Evolutionary conservation across 2,113 vertebrate genomes (phyloP), one percentile per base, ranked within the genome.

Genomic region (Proterorhinus semilunaris): DNA sequence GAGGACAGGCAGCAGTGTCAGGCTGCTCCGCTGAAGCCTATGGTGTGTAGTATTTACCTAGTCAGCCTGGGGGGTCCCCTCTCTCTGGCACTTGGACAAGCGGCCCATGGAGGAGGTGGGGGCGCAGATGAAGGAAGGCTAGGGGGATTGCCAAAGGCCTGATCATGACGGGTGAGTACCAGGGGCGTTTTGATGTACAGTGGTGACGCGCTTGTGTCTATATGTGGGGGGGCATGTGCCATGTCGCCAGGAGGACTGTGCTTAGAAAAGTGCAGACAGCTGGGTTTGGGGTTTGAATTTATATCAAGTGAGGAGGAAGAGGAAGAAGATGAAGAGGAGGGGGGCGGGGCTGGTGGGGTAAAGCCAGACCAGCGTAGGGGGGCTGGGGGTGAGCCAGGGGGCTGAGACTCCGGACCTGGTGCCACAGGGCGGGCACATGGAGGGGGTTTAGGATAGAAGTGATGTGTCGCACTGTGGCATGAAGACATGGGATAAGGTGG

Each of bases 11-110:
- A 86, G 82, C 85, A 89, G 83, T 66, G 64, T 83, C 52, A 83
- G 79, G 85, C 74, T 76, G 81, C 80, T 81, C 69, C 80, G 73
- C 84, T 78, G 78, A 78, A 71, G 80, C 83, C 76, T 51, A 74
- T 66, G 85, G 84, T 88, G 87, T 89, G 90, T 87, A 83, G 88
- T 92, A 94, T 91, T 95, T 95, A 95, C 94, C 94, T 95, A 95
- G 92, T 92, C 90, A 94, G 93, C 90, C 91, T 92, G 90, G 93
- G 91, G 93, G 92, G 91, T 94, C 94, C 93, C 93, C 92, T 92
- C 85, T 95, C 94, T 88, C 94, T 88, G 91, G 86, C 88, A 91
- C 94, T 93, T 83, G 92, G 91, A 91, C 93, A 94, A 93, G 93
- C 90, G 85, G 92, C 93, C 94, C 94, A 94, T 76, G 93, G 93